Conservation (phyloP, 1,140 invertebrate species). For the Propsilocerus akamusi region DNA sequence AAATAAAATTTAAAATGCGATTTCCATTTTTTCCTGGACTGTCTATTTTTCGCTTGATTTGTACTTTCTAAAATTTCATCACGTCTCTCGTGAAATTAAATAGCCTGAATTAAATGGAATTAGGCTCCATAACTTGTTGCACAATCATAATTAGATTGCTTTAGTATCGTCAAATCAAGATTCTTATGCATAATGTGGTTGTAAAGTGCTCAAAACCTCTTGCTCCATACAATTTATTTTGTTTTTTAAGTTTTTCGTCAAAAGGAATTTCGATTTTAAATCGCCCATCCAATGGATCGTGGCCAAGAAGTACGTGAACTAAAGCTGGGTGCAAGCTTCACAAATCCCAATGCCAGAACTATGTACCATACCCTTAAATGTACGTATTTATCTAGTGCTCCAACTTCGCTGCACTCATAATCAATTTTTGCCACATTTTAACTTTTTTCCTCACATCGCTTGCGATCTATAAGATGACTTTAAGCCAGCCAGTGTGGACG, state of each 20-base stretch:
- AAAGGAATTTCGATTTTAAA: not conserved
- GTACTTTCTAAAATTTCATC: too few relatives aligned
- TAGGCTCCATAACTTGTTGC: too few relatives aligned
- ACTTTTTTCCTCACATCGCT: conserved; percentile 7
- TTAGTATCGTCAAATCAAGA: too few relatives aligned
- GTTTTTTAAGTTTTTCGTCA: too few relatives aligned
- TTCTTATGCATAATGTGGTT: not conserved
- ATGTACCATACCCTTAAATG: conserved; percentile 76
- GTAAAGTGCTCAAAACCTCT: not conserved
- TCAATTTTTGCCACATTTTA: conserved; percentile 8
- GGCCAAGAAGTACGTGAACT: conserved; percentile 55
- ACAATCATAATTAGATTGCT: too few relatives aligned
- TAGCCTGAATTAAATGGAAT: too few relatives aligned
- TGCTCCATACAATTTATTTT: not conserved
- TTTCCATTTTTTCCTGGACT: too few relatives aligned
- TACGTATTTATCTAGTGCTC: conserved; percentile 30
- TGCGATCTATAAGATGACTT: conserved; percentile 69
- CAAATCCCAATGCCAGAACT: conserved; percentile 29
- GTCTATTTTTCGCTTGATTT: too few relatives aligned
- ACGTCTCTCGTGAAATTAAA: too few relatives aligned
- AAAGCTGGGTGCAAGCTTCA: conserved; percentile 67
- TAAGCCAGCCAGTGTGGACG: conserved; percentile 89
- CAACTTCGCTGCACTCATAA: conserved; percentile 2
- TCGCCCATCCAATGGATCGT: conserved; percentile 36
- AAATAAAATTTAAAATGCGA: too few relatives aligned